Evolutionary conservation across 2,888 invertebrate genomes (phyloP).

Genomic region (Harpagoxenus sublaevis): DNA sequence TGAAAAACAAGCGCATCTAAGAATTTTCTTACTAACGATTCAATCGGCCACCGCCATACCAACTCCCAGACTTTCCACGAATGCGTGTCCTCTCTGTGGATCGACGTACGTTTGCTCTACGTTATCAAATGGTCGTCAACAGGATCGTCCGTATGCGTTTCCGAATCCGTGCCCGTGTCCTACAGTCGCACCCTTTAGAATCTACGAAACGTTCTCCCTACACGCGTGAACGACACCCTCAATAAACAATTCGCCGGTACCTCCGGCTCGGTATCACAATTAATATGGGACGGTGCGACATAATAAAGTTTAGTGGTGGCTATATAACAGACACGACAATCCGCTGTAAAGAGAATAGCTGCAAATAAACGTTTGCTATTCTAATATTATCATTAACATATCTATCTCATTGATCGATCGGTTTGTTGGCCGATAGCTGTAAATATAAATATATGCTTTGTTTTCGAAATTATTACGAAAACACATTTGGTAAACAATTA

Average conservation of each 20-base stretch:
- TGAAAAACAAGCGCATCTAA: slow-evolving; percentile 59
- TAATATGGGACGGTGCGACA: slow-evolving; percentile 13
- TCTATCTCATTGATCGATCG: slow-evolving; percentile 9
- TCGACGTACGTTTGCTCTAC: slow-evolving; percentile 54
- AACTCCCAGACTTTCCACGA: slow-evolving; percentile 73
- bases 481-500: slow-evolving; percentile 17
- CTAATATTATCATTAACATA: slow-evolving; percentile 20
- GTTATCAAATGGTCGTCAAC: slow-evolving; percentile 50
- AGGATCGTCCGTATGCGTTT: slow-evolving; percentile 58
- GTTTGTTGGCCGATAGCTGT: neutral
- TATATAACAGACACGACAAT: slow-evolving; percentile 26
- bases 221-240: slow-evolving; percentile 52
- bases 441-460: slow-evolving; percentile 21
- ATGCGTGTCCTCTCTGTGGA: slow-evolving; percentile 62
- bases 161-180: slow-evolving; percentile 65
- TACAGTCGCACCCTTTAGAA: slow-evolving; percentile 43
- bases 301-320: slow-evolving; percentile 10
- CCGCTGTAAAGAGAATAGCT: slow-evolving; percentile 43
- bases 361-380: slow-evolving; percentile 39
- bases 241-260: slow-evolving; percentile 13
- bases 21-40: slow-evolving; percentile 76
- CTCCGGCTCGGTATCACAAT: neutral
- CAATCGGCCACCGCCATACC: slow-evolving; percentile 79
- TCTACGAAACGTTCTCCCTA: slow-evolving; percentile 35
- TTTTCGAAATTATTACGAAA: slow-evolving; percentile 1